Evolutionary conservation across 2,888 invertebrate species (phyloP).

Genomic region (Cephus spinipes): DNA sequence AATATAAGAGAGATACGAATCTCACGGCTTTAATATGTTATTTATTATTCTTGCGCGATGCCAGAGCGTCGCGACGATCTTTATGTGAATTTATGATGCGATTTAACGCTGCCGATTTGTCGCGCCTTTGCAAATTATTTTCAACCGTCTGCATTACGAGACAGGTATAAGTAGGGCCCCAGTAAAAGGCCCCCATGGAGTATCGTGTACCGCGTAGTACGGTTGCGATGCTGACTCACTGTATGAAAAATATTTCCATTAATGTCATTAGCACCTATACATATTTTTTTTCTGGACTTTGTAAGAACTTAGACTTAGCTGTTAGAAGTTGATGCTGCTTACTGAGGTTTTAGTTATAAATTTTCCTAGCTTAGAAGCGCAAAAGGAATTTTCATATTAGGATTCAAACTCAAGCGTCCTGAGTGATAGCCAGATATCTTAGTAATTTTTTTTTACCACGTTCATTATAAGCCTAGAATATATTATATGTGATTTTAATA

Average conservation of each 20-base stretch:
- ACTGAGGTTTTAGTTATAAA: background rate
- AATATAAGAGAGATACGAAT: background rate
- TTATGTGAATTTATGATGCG: background rate
- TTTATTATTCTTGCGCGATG: background rate
- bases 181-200: background rate
- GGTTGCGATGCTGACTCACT: background rate
- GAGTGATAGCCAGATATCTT: slow-evolving; percentile 74
- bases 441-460: slow-evolving; percentile 65
- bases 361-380: background rate
- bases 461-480: background rate
- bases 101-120: background rate
- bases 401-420: slow-evolving; percentile 75
- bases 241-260: background rate
- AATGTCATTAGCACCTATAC: background rate
- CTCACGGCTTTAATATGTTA: background rate
- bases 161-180: background rate
- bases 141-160: background rate
- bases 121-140: background rate
- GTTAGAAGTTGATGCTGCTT: background rate
- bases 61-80: background rate
- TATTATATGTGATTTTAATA: background rate
- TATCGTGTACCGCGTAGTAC: background rate
- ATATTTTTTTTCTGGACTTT: background rate
- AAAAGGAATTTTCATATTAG: slow-evolving; percentile 53
- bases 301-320: background rate